Evolutionary conservation across 1,140 invertebrate species (phyloP).

Genomic region (Pogonus chalceus): DNA sequence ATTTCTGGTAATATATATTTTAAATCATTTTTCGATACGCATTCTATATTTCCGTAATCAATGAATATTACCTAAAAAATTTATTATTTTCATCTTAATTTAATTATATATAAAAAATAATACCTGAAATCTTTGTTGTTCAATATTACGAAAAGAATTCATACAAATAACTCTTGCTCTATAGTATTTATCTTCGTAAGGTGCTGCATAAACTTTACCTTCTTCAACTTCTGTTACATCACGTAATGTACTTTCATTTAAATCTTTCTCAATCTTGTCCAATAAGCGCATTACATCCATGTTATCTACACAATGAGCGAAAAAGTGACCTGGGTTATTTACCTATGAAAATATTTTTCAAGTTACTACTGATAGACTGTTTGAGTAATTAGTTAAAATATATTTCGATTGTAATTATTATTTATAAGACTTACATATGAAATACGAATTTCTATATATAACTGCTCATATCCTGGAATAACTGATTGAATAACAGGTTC

Average conservation of each 20-base stretch:
- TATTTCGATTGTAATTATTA: slow-evolving; percentile 1
- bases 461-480: not conserved
- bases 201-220: slow-evolving; percentile 33
- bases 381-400: slow-evolving; percentile 6
- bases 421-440: not conserved
- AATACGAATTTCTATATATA: not conserved
- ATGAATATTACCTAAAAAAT: slow-evolving; percentile 54
- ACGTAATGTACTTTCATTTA: slow-evolving; percentile 19
- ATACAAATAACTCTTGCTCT: slow-evolving; percentile 31
- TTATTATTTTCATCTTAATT: slow-evolving; percentile 10
- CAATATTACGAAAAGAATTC: slow-evolving; percentile 16
- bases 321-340: slow-evolving; percentile 49
- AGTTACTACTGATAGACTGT: no score
- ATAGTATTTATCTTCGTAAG: slow-evolving; percentile 30
- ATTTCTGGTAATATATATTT: slow-evolving; percentile 26
- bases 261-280: slow-evolving; percentile 23
- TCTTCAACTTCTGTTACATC: slow-evolving; percentile 19
- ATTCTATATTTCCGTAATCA: slow-evolving; percentile 61
- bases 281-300: slow-evolving; percentile 23
- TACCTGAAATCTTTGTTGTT: slow-evolving; percentile 13
- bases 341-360: slow-evolving; percentile 33
- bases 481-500: not conserved
- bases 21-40: slow-evolving; percentile 29
- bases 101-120: slow-evolving; percentile 7
- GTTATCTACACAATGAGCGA: slow-evolving; percentile 42